Evolutionary conservation across 2,797 vertebrate genomes (phyloP).

Genomic region (Myiotriccus ornatus): DNA sequence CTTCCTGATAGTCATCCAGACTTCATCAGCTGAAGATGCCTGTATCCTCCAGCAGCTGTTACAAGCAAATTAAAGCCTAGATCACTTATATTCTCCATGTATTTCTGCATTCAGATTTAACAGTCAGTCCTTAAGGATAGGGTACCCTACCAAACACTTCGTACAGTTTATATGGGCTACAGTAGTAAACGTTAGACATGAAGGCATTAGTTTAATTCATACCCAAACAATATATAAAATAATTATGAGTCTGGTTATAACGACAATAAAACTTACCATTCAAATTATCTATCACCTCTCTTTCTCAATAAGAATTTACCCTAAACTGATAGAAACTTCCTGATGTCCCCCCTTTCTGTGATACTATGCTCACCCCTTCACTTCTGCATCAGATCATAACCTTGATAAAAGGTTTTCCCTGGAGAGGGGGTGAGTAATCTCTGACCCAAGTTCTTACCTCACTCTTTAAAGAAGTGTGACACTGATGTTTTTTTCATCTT

Average conservation of each 20-base stretch:
- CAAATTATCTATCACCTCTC: background rate
- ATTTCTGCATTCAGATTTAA: background rate
- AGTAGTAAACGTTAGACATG: background rate
- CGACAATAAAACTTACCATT: background rate
- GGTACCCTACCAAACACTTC: background rate
- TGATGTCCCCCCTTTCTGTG: background rate
- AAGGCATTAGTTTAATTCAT: background rate
- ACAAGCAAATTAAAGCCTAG: background rate
- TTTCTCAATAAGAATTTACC: background rate
- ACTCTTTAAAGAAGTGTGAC: background rate
- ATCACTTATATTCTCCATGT: background rate
- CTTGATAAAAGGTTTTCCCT: background rate
- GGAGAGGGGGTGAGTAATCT: background rate
- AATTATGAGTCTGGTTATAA: background rate
- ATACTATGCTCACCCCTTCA: background rate
- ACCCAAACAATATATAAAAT: background rate
- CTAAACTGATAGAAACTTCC: background rate
- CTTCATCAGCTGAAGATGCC: background rate
- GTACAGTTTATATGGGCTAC: background rate
- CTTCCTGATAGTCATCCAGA: background rate
- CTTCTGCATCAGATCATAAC: background rate
- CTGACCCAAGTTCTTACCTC: background rate
- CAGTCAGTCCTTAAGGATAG: background rate
- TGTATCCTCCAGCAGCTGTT: background rate
- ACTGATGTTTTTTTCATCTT: background rate